phyloP scores from a whole-genome alignment of 2,113 vertebrate genomes.

The Nycticorax nycticorax region DNA sequence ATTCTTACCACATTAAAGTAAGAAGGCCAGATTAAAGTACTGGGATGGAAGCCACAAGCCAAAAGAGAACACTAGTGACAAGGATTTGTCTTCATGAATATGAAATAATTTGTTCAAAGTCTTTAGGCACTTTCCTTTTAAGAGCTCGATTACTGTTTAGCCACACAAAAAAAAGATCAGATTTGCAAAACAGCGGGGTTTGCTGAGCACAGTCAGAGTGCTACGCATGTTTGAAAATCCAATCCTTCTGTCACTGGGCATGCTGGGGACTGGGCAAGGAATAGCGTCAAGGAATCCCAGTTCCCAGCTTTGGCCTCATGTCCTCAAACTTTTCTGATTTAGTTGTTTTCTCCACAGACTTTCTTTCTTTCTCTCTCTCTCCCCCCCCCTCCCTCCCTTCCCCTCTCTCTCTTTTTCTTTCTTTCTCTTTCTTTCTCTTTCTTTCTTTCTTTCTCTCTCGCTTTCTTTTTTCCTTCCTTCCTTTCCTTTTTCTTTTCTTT shows the following conservation, averaged over 20 bases:
- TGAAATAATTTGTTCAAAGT: not conserved
- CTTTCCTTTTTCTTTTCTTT: no score
- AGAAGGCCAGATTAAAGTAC: not conserved
- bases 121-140: not conserved
- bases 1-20: not conserved
- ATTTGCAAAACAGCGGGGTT: not conserved
- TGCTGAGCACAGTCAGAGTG: not conserved
- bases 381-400: no score
- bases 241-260: not conserved
- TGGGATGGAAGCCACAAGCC: not conserved
- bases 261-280: not conserved
- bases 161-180: not conserved
- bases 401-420: fast-evolving
- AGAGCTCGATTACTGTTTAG: not conserved
- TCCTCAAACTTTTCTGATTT: not conserved
- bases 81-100: not conserved
- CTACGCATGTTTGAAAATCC: not conserved
- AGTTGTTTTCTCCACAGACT: not conserved
- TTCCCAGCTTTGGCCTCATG: not conserved
- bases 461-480: fast-evolving
- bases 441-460: fast-evolving
- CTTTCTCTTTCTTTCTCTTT: no score
- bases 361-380: fast-evolving
- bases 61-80: not conserved
- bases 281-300: not conserved